Percentiles rank a stretch among this genome's conserved stretches.
These are phyloP conservation scores for Eidolon dupreanum DNA, from an alignment of 2,797 vertebrate species.

Conservation along the genomic window DNA sequence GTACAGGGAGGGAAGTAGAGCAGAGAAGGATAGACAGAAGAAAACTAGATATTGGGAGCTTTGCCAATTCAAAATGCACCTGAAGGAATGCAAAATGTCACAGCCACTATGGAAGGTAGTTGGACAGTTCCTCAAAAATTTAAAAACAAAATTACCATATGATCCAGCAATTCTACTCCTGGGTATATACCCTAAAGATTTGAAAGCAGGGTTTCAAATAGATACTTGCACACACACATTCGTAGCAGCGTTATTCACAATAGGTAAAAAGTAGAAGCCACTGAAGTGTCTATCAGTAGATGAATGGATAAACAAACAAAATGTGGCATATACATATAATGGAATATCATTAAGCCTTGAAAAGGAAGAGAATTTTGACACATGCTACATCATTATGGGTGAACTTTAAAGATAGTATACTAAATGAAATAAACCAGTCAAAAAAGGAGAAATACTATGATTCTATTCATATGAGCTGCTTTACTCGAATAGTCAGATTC, in stretches of 20 bases:
- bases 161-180: neutral
- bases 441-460: neutral
- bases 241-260: neutral
- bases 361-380: neutral
- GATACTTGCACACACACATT: neutral
- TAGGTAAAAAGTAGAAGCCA: neutral
- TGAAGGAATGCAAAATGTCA: neutral
- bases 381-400: neutral
- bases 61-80: neutral
- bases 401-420: neutral
- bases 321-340: neutral
- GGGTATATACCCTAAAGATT: neutral
- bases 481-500: neutral
- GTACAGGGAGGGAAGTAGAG: neutral
- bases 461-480: neutral
- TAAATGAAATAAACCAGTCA: neutral
- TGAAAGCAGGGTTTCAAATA: neutral
- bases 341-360: neutral
- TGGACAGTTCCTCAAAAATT: no score
- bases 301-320: neutral
- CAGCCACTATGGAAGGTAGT: neutral
- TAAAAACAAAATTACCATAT: neutral
- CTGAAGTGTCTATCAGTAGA: neutral
- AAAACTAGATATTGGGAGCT: neutral
- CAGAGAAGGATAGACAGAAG: neutral